Conservation (phyloP, 2,888 invertebrate genomes). For the Imbricaverruca yamaguchii region DNA sequence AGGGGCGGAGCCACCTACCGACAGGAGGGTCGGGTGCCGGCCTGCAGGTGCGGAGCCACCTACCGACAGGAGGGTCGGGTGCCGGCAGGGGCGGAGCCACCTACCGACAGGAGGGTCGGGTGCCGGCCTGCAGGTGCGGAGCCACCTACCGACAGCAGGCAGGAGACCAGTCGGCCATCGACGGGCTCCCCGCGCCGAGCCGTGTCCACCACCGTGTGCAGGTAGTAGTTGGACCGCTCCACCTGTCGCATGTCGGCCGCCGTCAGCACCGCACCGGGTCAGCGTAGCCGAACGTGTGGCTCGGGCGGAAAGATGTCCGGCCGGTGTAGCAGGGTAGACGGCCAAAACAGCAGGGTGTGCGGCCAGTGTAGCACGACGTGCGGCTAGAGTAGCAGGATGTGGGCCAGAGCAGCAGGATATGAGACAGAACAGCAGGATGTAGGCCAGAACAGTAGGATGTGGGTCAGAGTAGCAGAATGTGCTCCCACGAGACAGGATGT, state of each 20-base stretch:
- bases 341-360: too few relatives aligned
- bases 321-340: too few relatives aligned
- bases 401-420: too few relatives aligned
- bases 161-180: conserved; percentile 70
- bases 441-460: too few relatives aligned
- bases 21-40: conserved; percentile 47
- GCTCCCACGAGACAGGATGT: too few relatives aligned
- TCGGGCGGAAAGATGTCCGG: too few relatives aligned
- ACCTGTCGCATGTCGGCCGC: conserved; percentile 45
- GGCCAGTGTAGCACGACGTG: too few relatives aligned
- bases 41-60: background rate
- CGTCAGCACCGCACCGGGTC: too few relatives aligned
- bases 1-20: conserved; percentile 43
- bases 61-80: conserved; percentile 53
- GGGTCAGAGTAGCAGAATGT: too few relatives aligned
- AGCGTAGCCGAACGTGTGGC: too few relatives aligned
- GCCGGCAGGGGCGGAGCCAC: background rate
- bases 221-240: conserved; percentile 75
- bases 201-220: conserved; percentile 71
- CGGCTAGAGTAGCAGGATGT: too few relatives aligned
- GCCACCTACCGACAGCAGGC: conserved; percentile 55
- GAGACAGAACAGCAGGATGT: too few relatives aligned
- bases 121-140: background rate
- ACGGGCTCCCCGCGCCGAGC: conserved; percentile 64
- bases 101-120: conserved; percentile 39